These are phyloP conservation scores for Acanthococcus lagerstroemiae DNA, from an alignment of 2,888 invertebrate genomes.

Conservation along the genomic window DNA sequence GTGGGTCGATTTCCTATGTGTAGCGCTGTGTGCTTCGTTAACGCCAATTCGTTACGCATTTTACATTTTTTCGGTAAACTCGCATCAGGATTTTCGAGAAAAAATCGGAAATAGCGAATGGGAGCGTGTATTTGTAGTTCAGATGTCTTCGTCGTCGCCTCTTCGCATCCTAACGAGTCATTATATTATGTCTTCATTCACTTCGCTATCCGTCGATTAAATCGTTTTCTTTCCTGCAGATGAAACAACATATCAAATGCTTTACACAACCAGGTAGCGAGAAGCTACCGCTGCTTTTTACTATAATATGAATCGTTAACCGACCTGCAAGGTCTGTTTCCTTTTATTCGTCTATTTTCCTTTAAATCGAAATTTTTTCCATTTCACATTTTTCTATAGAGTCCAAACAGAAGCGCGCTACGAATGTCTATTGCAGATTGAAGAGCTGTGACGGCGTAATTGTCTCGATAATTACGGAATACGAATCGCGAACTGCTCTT, in stretches of 20 bases:
- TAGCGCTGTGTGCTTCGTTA: neutral
- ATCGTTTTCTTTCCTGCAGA: neutral
- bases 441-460: too few relatives aligned
- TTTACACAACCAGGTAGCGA: slow-evolving; percentile 21
- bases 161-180: neutral
- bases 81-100: slow-evolving; percentile 1
- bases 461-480: too few relatives aligned
- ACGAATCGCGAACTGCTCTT: too few relatives aligned
- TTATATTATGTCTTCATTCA: slow-evolving; percentile 10
- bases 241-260: neutral
- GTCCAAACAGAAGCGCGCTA: neutral
- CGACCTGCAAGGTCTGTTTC: neutral
- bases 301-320: neutral
- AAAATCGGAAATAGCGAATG: too few relatives aligned
- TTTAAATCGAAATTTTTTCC: neutral
- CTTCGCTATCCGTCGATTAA: slow-evolving; percentile 5
- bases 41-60: slow-evolving; percentile 12
- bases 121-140: neutral
- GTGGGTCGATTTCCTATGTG: slow-evolving; percentile 5
- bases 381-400: neutral
- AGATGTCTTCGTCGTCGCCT: too few relatives aligned
- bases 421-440: too few relatives aligned
- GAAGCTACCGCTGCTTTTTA: slow-evolving; percentile 19
- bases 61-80: slow-evolving; percentile 2
- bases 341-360: too few relatives aligned